Evolutionary conservation across 1,140 invertebrate species (phyloP), one percentile per base, ranked within the genome.

Genomic region (Euura lappo): DNA sequence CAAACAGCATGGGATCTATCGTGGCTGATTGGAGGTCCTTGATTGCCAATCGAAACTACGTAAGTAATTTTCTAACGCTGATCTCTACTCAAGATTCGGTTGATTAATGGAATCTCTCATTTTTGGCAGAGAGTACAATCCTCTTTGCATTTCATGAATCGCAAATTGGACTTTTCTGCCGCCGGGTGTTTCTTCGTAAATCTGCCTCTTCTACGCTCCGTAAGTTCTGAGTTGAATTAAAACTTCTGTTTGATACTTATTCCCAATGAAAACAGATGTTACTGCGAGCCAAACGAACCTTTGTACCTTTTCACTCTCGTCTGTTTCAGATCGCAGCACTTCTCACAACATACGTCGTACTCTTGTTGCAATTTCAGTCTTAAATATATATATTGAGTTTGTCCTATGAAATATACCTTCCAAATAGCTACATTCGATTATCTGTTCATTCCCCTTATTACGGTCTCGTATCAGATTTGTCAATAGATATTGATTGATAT

Each of bases 131-230:
- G 67, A 10, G 65, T 70, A 60, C 78, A 82, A 6, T 79, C 80
- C 28, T 83, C 80, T 13, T 51, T 87, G 68, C 80, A 85, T 70
- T 73, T 83, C 72, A 45, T 84, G 70, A 84, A 85, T 78, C 80
- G 84, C 51, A 81, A 72, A 42, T 77, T 88, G 11, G 73, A 77
- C 64, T 87, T 88, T 71, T 78, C 84, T 5, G 86, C 87, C 43
- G 85, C 76, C 10, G 86, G 84, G 11, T 84, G 83, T 72, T 87
- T 86, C 74, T 43, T 81, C 71, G 81, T 88, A 46, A 82, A 86
- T 71, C 74, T 88, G 51, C 78, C 77, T 2, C 75, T 87, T 28
- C 71, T 88, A 11, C 70, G 80, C 42, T 83, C 87, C 78, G 86
- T 87, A 78, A 84, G 78, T 68, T 42, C 28, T 28, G 28, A 28